Conservation (phyloP, 2,888 invertebrate genomes). For the Drosophila buzzatii region DNA sequence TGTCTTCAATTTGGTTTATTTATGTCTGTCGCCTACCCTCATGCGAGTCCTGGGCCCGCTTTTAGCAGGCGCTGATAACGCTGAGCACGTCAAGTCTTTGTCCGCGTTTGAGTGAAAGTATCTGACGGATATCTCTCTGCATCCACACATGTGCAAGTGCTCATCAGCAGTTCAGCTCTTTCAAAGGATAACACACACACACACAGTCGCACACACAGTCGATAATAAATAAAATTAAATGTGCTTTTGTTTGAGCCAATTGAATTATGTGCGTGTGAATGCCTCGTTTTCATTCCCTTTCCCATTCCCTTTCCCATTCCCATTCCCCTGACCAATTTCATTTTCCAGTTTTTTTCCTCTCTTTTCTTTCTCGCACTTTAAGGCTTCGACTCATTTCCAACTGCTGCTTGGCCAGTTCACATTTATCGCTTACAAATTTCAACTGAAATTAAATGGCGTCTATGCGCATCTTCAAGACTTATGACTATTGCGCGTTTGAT, state of each 20-base stretch:
- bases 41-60: conserved; percentile 33
- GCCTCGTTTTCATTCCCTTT: conserved; percentile 43
- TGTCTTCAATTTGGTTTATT: conserved; percentile 61
- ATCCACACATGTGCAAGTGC: conserved; percentile 53
- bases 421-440: conserved; percentile 54
- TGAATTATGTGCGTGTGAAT: conserved; percentile 84
- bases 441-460: conserved; percentile 49
- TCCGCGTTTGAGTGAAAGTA: conserved; percentile 73
- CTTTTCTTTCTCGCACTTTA: conserved; percentile 22
- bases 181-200: conserved; percentile 55
- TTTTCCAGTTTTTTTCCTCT: conserved; percentile 39
- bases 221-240: conserved; percentile 79
- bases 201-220: conserved; percentile 12
- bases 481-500: conserved; percentile 51
- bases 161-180: conserved; percentile 52
- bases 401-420: conserved; percentile 43
- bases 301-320: conserved; percentile 16
- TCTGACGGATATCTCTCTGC: conserved; percentile 62
- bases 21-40: conserved; percentile 47
- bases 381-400: conserved; percentile 14
- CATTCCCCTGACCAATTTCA: conserved; percentile 11
- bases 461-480: conserved; percentile 44
- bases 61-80: conserved; percentile 56
- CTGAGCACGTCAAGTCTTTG: conserved; percentile 68
- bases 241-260: conserved; percentile 79